These are phyloP conservation scores for Drosophila diplacantha DNA, from an alignment of 2,888 invertebrate species.

Conservation along the genomic window DNA sequence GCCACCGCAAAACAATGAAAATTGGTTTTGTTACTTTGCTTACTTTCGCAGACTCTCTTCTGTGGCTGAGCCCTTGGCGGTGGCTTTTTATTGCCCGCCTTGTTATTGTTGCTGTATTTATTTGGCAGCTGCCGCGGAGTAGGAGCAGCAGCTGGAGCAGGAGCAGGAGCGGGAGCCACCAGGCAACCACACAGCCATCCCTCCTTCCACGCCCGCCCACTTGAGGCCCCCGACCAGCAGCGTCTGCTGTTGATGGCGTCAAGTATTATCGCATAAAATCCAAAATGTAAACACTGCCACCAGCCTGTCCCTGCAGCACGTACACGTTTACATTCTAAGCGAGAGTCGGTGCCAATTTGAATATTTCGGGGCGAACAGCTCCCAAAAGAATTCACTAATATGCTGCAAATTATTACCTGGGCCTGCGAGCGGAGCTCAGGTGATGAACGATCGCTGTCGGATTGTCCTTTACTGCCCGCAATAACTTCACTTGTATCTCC, in stretches of 20 bases:
- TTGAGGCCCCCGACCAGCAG: conserved; percentile 1
- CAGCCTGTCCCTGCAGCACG: conserved; percentile 56
- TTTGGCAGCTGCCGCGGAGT: conserved; percentile 51
- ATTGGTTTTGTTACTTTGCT: conserved; percentile 69
- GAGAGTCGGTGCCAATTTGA: conserved; percentile 42
- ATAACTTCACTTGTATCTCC: conserved; percentile 12
- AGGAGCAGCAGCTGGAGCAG: background rate
- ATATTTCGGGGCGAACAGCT: conserved; percentile 22
- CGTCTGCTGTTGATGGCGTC: conserved; percentile 47
- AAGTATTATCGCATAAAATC: conserved; percentile 70
- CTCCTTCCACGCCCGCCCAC: conserved; percentile 3
- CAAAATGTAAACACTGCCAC: conserved; percentile 69
- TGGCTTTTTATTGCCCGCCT: conserved; percentile 62
- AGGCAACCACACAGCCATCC: conserved; percentile 2
- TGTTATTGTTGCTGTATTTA: conserved; percentile 67
- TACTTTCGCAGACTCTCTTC: conserved; percentile 42
- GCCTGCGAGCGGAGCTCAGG: conserved; percentile 12
- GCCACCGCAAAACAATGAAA: conserved; percentile 70
- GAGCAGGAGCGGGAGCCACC: conserved; percentile 2
- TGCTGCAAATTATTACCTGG: conserved; percentile 41
- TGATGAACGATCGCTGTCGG: conserved; percentile 17
- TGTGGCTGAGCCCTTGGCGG: conserved; percentile 53
- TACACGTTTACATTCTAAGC: conserved; percentile 58
- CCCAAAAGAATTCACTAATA: conserved; percentile 27
- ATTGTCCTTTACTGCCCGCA: conserved; percentile 3